phyloP scores from a whole-genome alignment of 2,888 invertebrate species.

The Ceramica pisi region DNA sequence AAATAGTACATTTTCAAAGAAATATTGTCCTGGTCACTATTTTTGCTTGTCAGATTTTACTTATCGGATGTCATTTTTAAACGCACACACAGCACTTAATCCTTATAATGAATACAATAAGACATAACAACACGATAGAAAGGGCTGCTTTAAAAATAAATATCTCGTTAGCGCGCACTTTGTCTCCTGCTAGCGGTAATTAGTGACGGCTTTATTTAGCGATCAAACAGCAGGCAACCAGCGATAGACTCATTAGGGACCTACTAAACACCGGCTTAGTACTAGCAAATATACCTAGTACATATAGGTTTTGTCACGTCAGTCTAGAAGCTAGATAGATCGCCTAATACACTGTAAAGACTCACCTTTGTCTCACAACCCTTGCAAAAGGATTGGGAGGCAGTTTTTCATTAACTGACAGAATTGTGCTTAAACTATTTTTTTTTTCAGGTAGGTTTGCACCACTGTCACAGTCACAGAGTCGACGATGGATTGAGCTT shows the following conservation, averaged over 20 bases:
- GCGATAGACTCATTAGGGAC: constrained; percentile 51
- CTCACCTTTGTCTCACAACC: neutral
- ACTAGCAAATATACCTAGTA: neutral
- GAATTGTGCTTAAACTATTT: too few relatives aligned
- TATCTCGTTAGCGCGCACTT: constrained; percentile 44
- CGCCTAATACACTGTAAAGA: neutral
- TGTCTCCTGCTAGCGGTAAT: constrained; percentile 35
- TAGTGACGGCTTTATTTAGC: constrained; percentile 52
- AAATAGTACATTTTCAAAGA: too few relatives aligned
- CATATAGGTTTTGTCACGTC: neutral
- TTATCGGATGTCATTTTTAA: neutral
- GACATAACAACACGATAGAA: constrained; percentile 14
- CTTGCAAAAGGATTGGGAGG: too few relatives aligned
- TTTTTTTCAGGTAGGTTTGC: too few relatives aligned
- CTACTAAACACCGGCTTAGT: constrained; percentile 18
- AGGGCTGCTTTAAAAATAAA: constrained; percentile 35
- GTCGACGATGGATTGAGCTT: too few relatives aligned
- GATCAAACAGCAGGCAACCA: constrained; percentile 52
- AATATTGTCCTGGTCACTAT: too few relatives aligned
- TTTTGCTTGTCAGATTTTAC: neutral
- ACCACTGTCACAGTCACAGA: too few relatives aligned
- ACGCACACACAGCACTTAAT: neutral
- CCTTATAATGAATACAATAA: neutral
- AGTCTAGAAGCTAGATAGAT: neutral
- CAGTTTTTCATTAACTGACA: too few relatives aligned